phyloP scores from a whole-genome alignment of 2,797 vertebrate genomes.

The Nyctalus aviator region DNA sequence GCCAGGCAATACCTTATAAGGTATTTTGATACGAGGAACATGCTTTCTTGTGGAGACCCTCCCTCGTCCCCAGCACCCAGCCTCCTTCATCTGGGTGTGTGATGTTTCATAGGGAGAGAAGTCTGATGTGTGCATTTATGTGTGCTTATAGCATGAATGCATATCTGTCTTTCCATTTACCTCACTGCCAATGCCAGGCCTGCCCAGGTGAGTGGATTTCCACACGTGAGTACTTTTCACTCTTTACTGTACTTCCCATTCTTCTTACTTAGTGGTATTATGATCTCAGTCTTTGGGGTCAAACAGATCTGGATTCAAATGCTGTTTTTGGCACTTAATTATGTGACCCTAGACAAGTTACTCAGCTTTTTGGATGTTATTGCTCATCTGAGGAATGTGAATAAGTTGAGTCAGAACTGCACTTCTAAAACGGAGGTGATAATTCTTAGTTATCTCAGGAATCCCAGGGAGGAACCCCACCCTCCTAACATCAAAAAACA shows the following conservation, averaged over 20 bases:
- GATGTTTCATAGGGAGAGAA: no score
- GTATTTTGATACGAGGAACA: not conserved
- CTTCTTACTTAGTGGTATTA: not conserved
- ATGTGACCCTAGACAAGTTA: not conserved
- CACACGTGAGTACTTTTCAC: fast-evolving
- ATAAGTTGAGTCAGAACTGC: not conserved
- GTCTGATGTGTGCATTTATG: not conserved
- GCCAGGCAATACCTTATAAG: not conserved
- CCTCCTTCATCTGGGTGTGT: not conserved
- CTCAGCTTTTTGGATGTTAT: not conserved
- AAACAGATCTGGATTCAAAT: not conserved
- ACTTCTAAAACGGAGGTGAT: not conserved
- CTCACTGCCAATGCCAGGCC: not conserved
- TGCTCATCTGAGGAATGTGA: not conserved
- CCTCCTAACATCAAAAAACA: not conserved
- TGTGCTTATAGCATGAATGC: not conserved
- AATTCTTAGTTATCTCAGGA: not conserved
- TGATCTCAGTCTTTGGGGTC: not conserved
- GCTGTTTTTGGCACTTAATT: not conserved
- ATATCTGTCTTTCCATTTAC: not conserved
- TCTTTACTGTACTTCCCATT: not conserved
- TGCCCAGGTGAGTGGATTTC: not conserved
- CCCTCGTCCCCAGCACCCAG: no score
- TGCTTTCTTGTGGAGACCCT: not conserved
- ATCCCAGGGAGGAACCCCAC: not conserved